These are phyloP conservation scores for Agonopterix heracliana DNA, from an alignment of 2,888 invertebrate species.

Conservation along the genomic window DNA sequence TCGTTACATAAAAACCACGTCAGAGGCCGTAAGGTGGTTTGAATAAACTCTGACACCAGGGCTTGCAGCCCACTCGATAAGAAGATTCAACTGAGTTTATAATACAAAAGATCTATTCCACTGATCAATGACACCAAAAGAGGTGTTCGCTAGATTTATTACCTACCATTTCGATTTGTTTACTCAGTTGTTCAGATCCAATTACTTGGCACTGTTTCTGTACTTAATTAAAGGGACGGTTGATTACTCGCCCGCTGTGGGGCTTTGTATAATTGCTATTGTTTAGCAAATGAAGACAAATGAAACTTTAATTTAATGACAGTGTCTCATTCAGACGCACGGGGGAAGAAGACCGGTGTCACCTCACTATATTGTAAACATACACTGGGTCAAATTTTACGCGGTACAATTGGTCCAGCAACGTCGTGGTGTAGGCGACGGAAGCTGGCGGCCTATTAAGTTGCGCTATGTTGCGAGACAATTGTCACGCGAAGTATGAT, in stretches of 20 bases:
- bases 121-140: constrained; percentile 44
- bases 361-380: constrained; percentile 46
- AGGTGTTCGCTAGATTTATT: constrained; percentile 75
- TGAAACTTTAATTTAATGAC: constrained; percentile 77
- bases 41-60: too few relatives aligned
- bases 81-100: too few relatives aligned
- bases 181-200: constrained; percentile 76
- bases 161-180: constrained; percentile 75
- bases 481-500: too few relatives aligned
- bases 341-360: constrained; percentile 52
- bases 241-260: constrained; percentile 75
- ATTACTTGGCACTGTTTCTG: constrained; percentile 77
- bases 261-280: constrained; percentile 76
- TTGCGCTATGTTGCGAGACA: too few relatives aligned
- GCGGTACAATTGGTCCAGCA: not conserved
- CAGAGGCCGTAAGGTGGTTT: too few relatives aligned
- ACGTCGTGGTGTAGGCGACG: too few relatives aligned
- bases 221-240: constrained; percentile 77
- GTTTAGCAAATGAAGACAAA: constrained; percentile 77
- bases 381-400: constrained; percentile 36
- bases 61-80: too few relatives aligned
- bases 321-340: constrained; percentile 68
- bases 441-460: too few relatives aligned
- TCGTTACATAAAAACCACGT: too few relatives aligned
- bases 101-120: too few relatives aligned